Base-by-base conservation (phyloP, 2,113 vertebrate species). In the Hypomesus transpacificus region DNA sequence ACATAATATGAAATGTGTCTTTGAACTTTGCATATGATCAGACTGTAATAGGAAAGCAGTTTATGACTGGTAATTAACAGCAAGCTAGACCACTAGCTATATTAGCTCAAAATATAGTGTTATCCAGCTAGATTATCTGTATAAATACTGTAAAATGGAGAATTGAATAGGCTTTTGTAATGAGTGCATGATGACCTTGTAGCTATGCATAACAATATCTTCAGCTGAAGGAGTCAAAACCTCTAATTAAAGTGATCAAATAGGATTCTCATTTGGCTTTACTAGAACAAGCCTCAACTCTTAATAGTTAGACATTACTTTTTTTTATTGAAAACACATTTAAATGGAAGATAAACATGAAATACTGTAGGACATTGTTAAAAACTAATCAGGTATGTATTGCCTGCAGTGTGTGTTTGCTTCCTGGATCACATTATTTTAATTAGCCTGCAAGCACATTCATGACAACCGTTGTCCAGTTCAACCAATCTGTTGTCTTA, bases 31-130 rank as follows among this genome's bases (percentile, higher is more conserved):
- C 3, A 62, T 0, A 14, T 1, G 34, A 54, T 79, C 69, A 54
- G 28, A 69, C 20, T 17, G 72, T 34, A 31, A 68, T 67, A 69
- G 26, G 54, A 70, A 61, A 14, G 21, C 3, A 17, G 52, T 56
- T 52, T 63, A 65, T 67, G 64, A 77, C 26, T 34, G 16, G 5
- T 7, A 24, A 31, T 74, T 64, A 66, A 73, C 50, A 65, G 68
- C n/a, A 21, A 17, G 58, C 60, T 18, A 1, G 3, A 14, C 46
- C 22, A 31, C 14, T 39, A 31, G 50, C 39, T 20, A 26, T 68
- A 56, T 69, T 22, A 17, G 50, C 61, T 14, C 34, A 22, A 31
- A 31, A 73, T 51, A 60, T 26, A n/a, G 13, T 22, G 39, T 31
- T 62, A 61, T 46, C 31, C 54, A 57, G 1, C 26, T 22, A 59